Evolutionary conservation across 2,888 invertebrate species (phyloP).

Genomic region (Diogma glabrata): DNA sequence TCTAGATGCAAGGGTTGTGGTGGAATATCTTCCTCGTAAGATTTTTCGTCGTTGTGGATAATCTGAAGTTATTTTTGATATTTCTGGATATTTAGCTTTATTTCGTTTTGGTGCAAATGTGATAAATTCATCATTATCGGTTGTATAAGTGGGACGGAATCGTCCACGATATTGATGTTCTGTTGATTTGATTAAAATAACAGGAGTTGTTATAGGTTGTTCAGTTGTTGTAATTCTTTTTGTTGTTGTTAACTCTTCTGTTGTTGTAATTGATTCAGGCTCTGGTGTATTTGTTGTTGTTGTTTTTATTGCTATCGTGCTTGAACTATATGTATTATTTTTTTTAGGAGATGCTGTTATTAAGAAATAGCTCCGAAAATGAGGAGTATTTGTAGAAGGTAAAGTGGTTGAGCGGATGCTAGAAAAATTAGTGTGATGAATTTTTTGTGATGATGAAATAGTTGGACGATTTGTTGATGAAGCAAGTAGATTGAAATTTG

Average conservation of each 20-base stretch:
- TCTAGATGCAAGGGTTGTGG: slow-evolving; percentile 1
- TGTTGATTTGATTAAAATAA: too few relatives aligned
- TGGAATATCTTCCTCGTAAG: not conserved
- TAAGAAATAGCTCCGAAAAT: slow-evolving; percentile 27
- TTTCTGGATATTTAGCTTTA: slow-evolving; percentile 12
- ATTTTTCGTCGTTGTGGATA: not conserved
- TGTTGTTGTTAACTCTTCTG: slow-evolving; percentile 23
- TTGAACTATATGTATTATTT: slow-evolving; percentile 7
- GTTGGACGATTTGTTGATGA: slow-evolving; percentile 26
- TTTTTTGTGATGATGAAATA: slow-evolving; percentile 19
- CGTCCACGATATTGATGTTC: slow-evolving; percentile 23
- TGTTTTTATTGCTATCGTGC: slow-evolving; percentile 23
- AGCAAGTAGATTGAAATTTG: slow-evolving; percentile 12
- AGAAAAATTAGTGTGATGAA: slow-evolving; percentile 18
- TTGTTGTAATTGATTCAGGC: slow-evolving; percentile 18
- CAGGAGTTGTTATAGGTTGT: slow-evolving; percentile 14
- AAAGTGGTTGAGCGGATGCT: slow-evolving; percentile 6
- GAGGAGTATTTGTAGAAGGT: slow-evolving; percentile 20
- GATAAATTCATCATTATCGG: slow-evolving; percentile 28
- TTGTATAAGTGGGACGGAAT: slow-evolving; percentile 22
- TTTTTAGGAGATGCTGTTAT: slow-evolving; percentile 24
- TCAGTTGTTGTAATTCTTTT: slow-evolving; percentile 17
- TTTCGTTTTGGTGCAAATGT: slow-evolving; percentile 33
- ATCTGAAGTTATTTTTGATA: not conserved
- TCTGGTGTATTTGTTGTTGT: slow-evolving; percentile 14